Evolutionary conservation across 2,113 vertebrate species (phyloP).

Genomic region (Osmerus eperlanus): DNA sequence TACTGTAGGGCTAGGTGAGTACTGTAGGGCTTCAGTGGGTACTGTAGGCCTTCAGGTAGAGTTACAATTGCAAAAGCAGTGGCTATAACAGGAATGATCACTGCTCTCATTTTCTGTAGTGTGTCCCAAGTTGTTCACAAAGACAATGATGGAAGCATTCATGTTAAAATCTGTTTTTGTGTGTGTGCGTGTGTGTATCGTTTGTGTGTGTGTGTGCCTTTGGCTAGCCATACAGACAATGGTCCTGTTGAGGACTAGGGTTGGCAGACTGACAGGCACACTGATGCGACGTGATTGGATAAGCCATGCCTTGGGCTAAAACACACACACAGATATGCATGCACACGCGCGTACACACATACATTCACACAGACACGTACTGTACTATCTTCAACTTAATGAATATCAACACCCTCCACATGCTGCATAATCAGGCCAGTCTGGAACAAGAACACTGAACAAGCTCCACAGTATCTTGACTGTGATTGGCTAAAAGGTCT

Average conservation of each 20-base stretch:
- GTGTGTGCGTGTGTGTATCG: slow-evolving; percentile 16
- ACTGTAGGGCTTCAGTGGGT: no score
- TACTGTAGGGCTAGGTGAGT: no score
- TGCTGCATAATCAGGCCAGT: neutral
- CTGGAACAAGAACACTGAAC: neutral
- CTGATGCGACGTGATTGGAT: slow-evolving; percentile 66
- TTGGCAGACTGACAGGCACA: slow-evolving; percentile 62
- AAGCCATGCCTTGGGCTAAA: slow-evolving; percentile 46
- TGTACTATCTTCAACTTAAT: neutral
- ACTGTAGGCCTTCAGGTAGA: no score
- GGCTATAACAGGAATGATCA: no score
- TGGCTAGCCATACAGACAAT: slow-evolving; percentile 50
- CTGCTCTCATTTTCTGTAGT: slow-evolving; percentile 17
- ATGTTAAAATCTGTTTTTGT: neutral
- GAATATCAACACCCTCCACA: slow-evolving; percentile 24
- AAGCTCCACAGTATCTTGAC: no score
- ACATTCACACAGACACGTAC: slow-evolving; percentile 14
- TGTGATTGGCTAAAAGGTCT: no score
- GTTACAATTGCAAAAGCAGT: no score
- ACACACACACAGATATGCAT: slow-evolving; percentile 23
- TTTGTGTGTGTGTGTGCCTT: slow-evolving; percentile 20
- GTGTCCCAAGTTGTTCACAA: slow-evolving; percentile 4
- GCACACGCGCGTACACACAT: slow-evolving; percentile 24
- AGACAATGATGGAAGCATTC: neutral
- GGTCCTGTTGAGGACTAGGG: slow-evolving; percentile 42